phyloP scores from a whole-genome alignment of 2,113 vertebrate species.

The Orientallactaga bullata region DNA sequence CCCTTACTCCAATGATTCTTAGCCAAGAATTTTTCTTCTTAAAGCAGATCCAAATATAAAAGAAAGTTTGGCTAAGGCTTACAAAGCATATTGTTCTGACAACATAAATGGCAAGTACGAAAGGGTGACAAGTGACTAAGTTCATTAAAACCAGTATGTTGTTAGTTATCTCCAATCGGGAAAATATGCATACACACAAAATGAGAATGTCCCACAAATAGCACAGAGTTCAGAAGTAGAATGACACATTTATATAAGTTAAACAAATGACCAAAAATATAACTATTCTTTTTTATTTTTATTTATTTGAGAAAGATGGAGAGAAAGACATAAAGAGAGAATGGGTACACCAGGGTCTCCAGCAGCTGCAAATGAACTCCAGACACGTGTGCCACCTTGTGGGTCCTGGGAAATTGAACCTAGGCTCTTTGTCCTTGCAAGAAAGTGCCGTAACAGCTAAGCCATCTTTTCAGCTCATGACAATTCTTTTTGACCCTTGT shows the following conservation, averaged over 20 bases:
- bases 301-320: too few species aligned
- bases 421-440: too few species aligned
- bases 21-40: slow-evolving; percentile 67
- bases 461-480: too few species aligned
- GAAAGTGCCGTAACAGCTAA: too few species aligned
- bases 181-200: not conserved
- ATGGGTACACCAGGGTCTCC: too few species aligned
- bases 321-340: too few species aligned
- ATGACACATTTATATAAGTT: not conserved
- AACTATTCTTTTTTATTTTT: not conserved
- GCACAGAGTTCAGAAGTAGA: not conserved
- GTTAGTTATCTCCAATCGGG: slow-evolving; percentile 2
- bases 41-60: slow-evolving; percentile 75
- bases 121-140: slow-evolving; percentile 35
- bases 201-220: slow-evolving; percentile 1
- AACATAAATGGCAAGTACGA: slow-evolving; percentile 57
- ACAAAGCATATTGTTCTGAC: slow-evolving; percentile 61
- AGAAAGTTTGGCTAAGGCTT: slow-evolving; percentile 47
- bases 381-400: too few species aligned
- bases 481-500: not conserved
- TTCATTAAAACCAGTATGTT: slow-evolving; percentile 49
- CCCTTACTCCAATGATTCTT: slow-evolving; percentile 27
- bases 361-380: too few species aligned
- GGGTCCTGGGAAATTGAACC: too few species aligned
- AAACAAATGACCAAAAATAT: not conserved